Base-by-base conservation (phyloP, 2,113 vertebrate species). In the Dryoscopus gambensis region DNA sequence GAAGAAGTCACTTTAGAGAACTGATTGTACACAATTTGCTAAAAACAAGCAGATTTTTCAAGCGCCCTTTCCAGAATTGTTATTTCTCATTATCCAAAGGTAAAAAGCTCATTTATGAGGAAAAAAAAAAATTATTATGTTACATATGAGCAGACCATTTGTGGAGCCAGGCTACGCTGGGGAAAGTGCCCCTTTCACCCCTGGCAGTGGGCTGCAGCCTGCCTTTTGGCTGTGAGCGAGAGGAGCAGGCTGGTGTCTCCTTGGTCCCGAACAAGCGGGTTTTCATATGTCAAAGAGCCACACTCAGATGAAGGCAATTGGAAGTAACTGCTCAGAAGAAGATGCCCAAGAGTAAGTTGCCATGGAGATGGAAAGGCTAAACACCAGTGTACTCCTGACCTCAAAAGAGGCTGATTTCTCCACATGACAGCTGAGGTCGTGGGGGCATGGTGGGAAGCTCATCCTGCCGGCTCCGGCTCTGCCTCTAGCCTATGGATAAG, bases 281-380 rank as follows among this genome's bases (percentile, higher is more conserved):
- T 96, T 97, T 96, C 93, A 47, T 73, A 49, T 94, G 91, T 97
- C 95, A 97, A 87, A 97, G 93, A 97, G 95, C 83, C 88, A 88
- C 78, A 37, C 91, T 84, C 85, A 91, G 57, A 97, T 91, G 88
- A 95, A 91, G 79, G 90, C 94, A 94, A 96, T 94, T 86, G 86
- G 79, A 97, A 95, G 88, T 95, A 86, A 85, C 91, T 97, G 93
- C 93, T 97, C 74, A 37, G 75, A 95, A 93, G 92, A 97, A 95
- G 95, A 95, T 94, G 90, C 90, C 94, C 85, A 89, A 92, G 90
- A 95, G 89, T 94, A 92, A 90, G 98, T 98, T 98, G 69, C 98
- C 93, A 97, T 97, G 97, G 97, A 97, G 93, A 98, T 85, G 63
- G 95, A 91, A 93, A 97, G 83, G 94, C 70, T 96, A 93, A 98